Conservation (phyloP, 2,113 vertebrate species). For the Cyphomyrus discorhynchus region DNA sequence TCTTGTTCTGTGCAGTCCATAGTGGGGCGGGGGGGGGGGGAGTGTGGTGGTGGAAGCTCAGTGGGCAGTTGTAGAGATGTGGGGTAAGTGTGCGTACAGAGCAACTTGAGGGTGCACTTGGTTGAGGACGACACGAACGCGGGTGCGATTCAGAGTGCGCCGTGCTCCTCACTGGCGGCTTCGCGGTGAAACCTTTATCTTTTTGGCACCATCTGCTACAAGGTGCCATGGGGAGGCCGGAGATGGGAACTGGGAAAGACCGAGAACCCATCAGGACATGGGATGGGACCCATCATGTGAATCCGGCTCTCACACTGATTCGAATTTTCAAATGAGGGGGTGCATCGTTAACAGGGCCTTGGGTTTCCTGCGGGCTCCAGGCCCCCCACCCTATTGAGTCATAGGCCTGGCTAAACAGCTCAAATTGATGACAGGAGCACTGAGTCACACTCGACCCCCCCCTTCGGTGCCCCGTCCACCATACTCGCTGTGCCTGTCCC, state of each 20-base stretch:
- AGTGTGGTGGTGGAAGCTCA: not conserved
- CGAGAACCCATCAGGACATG: not conserved
- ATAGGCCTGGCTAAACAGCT: conserved; percentile 59
- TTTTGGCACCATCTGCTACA: not conserved
- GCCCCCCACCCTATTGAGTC: conserved; percentile 41
- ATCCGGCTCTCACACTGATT: not conserved
- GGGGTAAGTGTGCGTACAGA: not conserved
- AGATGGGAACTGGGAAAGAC: not conserved
- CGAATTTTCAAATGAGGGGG: conserved; percentile 25
- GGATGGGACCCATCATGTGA: not conserved
- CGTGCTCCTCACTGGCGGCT: not conserved
- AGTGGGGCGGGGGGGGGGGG: not conserved
- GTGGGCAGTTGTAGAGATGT: not conserved
- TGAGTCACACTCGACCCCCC: conserved; percentile 50
- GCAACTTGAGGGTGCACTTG: not conserved
- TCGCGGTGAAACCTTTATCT: not conserved
- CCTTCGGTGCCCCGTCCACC: conserved; percentile 51
- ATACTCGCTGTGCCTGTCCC: conserved; percentile 60
- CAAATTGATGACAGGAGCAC: conserved; percentile 63
- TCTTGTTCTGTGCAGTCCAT: not conserved
- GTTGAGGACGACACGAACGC: not conserved
- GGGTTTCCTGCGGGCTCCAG: conserved; percentile 34
- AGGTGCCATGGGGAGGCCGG: not conserved
- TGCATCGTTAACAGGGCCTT: conserved; percentile 22
- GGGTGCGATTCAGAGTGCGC: not conserved